Conservation (phyloP, 2,113 vertebrate species). For the Opisthocomus hoazin region DNA sequence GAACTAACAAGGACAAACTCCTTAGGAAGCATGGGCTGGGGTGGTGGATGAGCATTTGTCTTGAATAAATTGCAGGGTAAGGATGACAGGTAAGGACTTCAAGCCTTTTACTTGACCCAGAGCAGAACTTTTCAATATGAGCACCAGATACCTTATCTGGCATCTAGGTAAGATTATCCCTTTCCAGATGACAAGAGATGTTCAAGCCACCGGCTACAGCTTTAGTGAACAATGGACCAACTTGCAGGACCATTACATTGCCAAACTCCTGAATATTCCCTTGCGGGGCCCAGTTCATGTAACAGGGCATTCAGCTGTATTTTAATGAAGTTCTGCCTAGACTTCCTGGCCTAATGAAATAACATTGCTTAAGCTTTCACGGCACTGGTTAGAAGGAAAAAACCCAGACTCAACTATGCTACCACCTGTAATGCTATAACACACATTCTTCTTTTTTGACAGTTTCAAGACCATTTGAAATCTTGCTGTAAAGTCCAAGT, state of each 20-base stretch:
- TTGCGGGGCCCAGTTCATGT: neutral
- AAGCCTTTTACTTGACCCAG: neutral
- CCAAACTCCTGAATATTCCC: neutral
- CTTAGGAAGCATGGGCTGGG: neutral
- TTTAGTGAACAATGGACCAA: neutral
- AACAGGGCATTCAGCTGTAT: neutral
- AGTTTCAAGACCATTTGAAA: conserved; percentile 44
- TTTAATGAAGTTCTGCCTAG: conserved; percentile 23
- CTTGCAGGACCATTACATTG: neutral
- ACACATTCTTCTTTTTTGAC: conserved; percentile 58
- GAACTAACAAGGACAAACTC: neutral
- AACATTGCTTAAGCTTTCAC: conserved; percentile 47
- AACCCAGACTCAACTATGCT: conserved; percentile 47
- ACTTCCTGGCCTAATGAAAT: conserved; percentile 41
- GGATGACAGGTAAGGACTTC: neutral
- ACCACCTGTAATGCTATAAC: conserved; percentile 68
- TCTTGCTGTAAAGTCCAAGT: conserved; percentile 61
- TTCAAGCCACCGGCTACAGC: neutral
- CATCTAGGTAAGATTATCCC: neutral
- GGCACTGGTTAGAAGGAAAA: conserved; percentile 44
- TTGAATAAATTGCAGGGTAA: neutral
- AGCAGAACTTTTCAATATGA: neutral
- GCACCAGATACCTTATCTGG: neutral
- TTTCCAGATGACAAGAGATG: neutral
- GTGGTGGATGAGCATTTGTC: neutral